Evolutionary conservation across 2,888 invertebrate genomes (phyloP).

Genomic region (Drosophila differens): DNA sequence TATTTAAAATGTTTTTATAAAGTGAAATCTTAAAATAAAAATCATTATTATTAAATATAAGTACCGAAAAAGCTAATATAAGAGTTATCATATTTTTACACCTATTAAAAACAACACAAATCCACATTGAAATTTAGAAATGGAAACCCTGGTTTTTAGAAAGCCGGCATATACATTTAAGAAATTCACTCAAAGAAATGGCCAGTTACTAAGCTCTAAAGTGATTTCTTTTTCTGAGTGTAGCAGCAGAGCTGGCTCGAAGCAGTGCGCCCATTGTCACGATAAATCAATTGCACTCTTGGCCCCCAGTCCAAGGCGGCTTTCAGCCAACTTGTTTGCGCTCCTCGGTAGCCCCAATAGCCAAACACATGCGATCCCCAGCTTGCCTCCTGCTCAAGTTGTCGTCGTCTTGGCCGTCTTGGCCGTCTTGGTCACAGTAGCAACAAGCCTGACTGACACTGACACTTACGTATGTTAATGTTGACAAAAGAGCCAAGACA

Average conservation of each 20-base stretch:
- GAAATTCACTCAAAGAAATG: background rate
- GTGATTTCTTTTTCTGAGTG: background rate
- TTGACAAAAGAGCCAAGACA: constrained; percentile 76
- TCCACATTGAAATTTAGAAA: too few species aligned
- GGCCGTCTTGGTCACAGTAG: constrained; percentile 62
- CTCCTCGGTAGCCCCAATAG: constrained; percentile 32
- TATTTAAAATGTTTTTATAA: background rate
- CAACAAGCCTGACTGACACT: constrained; percentile 77
- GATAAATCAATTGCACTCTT: constrained; percentile 82
- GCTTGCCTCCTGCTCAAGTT: constrained; percentile 22
- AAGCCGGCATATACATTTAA: too few species aligned
- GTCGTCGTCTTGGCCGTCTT: constrained; percentile 15
- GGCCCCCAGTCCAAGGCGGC: constrained; percentile 46
- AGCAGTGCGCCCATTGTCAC: constrained; percentile 74
- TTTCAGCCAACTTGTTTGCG: constrained; percentile 28
- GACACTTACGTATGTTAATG: constrained; percentile 84
- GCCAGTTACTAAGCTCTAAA: background rate
- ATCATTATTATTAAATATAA: too few species aligned
- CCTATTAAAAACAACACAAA: too few species aligned
- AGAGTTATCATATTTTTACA: background rate
- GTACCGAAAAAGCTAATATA: background rate
- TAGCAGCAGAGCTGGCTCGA: constrained; percentile 37
- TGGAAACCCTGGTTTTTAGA: too few species aligned
- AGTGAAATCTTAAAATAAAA: background rate
- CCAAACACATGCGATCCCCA: constrained; percentile 37